Base-by-base conservation (phyloP, 23 tunicate genomes). In the Ciona savignyi region DNA sequence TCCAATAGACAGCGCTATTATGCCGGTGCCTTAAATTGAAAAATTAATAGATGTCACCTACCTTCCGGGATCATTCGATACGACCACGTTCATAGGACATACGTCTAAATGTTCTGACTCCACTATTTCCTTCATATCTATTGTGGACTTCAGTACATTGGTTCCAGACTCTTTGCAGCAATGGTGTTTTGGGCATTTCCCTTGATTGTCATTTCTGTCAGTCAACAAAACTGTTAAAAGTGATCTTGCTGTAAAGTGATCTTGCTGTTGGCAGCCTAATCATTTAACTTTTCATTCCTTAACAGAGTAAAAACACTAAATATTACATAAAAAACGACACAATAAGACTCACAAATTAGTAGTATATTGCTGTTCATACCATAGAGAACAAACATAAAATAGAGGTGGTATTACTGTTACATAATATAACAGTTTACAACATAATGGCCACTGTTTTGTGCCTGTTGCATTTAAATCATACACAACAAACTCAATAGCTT, bases 21-120 rank as follows among this genome's bases (percentile, higher is more conserved):
- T 9, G 11, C 56, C 15, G 56, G 9, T 42, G 9, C 56, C 56
- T 42, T 42, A 42, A 42, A 20, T 76, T 30, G 24, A 20, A 42
- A 42, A 42, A 42, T 15, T 42, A 6, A 15, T 15, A 42, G 56
- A 42, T 6, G 15, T 42, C 15, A 42, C 3, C 67, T 69, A 87
- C 95, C 95, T 87, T 75, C 95, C 95, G 24, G 95, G 82, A 48
- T 87, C 95, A 6, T 76, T 32, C 0, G 95, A 87, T 4, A 63
- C 60, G 19, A 27, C 86, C 51, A 65, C 78, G 21, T 35, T 25
- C 21, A 87, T 31, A 42, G 9, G 9, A 42, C 56, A 42, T 15
- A 70, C 67, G 25, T 78, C 65, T 3, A 61, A 30, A 49, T 77
- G 61, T 2, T 70, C 74, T 22, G 80, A 77, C 30, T 87, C 95